Conservation (phyloP, 2,888 invertebrate species). For the Melieria omissa region DNA sequence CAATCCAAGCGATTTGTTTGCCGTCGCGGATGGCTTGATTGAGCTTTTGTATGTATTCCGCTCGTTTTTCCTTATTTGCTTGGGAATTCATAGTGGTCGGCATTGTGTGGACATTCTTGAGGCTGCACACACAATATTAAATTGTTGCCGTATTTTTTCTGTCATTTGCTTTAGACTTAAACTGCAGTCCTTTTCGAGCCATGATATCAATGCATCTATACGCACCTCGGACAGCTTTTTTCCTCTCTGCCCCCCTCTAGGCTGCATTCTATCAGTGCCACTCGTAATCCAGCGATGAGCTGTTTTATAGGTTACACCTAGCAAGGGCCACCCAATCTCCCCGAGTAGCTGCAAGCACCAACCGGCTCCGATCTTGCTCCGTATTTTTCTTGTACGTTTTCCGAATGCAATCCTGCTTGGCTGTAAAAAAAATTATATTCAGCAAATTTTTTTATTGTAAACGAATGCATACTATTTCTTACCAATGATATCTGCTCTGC, state of each 20-base stretch:
- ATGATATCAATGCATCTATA: not conserved
- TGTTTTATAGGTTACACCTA: not conserved
- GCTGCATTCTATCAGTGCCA: not conserved
- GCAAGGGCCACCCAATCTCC: not conserved
- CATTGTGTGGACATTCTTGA: conserved; percentile 18
- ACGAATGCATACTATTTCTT: not conserved
- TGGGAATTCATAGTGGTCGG: conserved; percentile 17
- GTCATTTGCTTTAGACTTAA: conserved; percentile 5
- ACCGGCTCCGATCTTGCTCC: not conserved
- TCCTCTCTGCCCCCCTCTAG: not conserved
- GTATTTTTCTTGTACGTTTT: not conserved
- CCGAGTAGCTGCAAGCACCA: not conserved
- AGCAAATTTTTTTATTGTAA: too few species aligned
- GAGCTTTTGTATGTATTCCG: conserved; percentile 16
- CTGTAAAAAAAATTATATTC: not conserved
- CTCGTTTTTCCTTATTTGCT: conserved; percentile 13
- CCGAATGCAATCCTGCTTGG: not conserved
- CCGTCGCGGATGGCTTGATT: conserved; percentile 19
- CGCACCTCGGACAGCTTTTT: not conserved
- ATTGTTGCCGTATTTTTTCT: not conserved
- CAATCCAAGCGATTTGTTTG: conserved; percentile 32
- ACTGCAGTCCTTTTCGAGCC: conserved; percentile 6
- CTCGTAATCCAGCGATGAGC: too few species aligned
- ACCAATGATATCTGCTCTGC: conserved; percentile 6
- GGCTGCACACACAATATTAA: conserved; percentile 9